Evolutionary conservation across 2,113 vertebrate species (phyloP), one percentile per base, ranked within the genome.

Genomic region (Podiceps cristatus): DNA sequence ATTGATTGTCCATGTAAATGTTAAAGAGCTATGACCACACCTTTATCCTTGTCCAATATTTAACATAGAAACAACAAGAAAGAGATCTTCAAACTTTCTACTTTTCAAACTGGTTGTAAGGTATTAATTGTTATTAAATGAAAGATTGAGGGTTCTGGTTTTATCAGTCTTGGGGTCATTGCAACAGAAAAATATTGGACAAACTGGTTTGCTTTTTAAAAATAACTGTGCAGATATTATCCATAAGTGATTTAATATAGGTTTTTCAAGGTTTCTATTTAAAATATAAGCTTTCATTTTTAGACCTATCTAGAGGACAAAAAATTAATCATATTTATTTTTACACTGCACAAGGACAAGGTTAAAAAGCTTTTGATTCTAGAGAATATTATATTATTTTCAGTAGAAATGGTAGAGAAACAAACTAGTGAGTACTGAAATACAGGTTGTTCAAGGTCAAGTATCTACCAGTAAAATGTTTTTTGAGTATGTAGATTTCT

Each of bases 1-100:
- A 96, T 95, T 97, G 97, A 97, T 98, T 98, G 97, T 88, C 74
- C 95, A 98, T 97, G 97, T 96, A 98, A 98, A 98, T 98, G 93
- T 96, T 96, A 96, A 85, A 92, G 84, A 92, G 94, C 92, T 92
- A 90, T 93, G 37, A 96, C 31, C 77, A 93, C 89, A 76, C 25
- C 72, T 96, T 86, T 96, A 83, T 69, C 18, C 79, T 67, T 29
- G 90, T 97, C 29, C 67, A 83, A 58, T 67, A 80, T 76, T 69
- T 18, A 63, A 62, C 87, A 85, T 96, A 97, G 98, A 96, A 98
- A 98, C 98, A 98, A 92, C 96, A 96, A 93, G 53, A 90, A 74
- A 37, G 7, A 63, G 2, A 63, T 28, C 53, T 73, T 88, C 24
- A 81, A 17, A 33, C 24, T 59, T 45, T 69, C 18, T 56, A 7